These are phyloP conservation scores for Anastrepha obliqua DNA, from an alignment of 1,140 invertebrate species.

Conservation along the genomic window DNA sequence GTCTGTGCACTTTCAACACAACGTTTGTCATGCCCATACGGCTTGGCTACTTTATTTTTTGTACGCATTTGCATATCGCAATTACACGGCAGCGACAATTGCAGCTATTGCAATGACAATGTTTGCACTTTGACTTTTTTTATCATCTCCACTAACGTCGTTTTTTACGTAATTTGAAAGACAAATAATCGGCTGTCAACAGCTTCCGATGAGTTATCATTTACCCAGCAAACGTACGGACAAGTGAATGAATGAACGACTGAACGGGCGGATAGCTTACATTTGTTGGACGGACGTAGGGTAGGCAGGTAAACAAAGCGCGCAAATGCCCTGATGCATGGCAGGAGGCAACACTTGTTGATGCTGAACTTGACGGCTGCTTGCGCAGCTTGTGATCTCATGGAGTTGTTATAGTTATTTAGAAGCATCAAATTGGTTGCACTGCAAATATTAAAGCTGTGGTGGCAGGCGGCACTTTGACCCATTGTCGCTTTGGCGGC, in stretches of 20 bases:
- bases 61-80: slow-evolving; percentile 41
- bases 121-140: slow-evolving; percentile 51
- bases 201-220: slow-evolving; percentile 49
- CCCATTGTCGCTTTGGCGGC: slow-evolving; percentile 39
- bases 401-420: not conserved
- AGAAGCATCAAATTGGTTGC: not conserved
- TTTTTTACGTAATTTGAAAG: slow-evolving; percentile 23
- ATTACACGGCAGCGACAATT: slow-evolving; percentile 33
- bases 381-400: not conserved
- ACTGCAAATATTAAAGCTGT: too few relatives aligned
- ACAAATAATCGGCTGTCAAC: slow-evolving; percentile 52
- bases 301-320: slow-evolving; percentile 18
- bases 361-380: not conserved
- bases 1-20: slow-evolving; percentile 11
- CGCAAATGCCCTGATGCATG: not conserved
- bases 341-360: not conserved
- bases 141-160: not conserved
- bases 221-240: not conserved
- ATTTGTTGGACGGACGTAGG: not conserved
- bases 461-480: not conserved
- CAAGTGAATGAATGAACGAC: not conserved
- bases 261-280: not conserved
- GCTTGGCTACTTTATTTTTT: not conserved
- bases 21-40: not conserved
- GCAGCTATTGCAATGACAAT: slow-evolving; percentile 40